Conservation (phyloP, 2,113 vertebrate genomes). For the Petromus typicus region DNA sequence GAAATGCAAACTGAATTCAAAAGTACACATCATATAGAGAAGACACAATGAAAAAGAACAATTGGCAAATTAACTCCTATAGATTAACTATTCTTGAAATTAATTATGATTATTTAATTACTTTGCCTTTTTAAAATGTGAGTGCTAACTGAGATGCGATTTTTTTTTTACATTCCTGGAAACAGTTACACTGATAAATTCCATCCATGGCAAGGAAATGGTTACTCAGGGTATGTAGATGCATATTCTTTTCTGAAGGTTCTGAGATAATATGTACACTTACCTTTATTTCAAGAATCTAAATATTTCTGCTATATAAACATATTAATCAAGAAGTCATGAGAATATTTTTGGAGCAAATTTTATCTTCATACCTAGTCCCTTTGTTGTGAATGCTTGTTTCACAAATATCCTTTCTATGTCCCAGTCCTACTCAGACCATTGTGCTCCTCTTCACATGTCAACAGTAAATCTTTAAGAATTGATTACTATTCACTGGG, state of each 20-base stretch:
- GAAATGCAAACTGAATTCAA: neutral
- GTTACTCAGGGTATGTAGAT: neutral
- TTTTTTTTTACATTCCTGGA: neutral
- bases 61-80: neutral
- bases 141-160: neutral
- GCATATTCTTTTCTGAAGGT: neutral
- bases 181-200: neutral
- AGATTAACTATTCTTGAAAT: constrained; percentile 52
- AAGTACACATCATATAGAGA: neutral
- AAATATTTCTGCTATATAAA: neutral
- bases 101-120: constrained; percentile 45
- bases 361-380: neutral
- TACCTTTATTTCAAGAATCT: neutral
- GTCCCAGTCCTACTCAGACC: neutral
- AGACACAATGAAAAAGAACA: neutral
- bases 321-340: neutral
- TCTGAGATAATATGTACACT: too few relatives aligned
- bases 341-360: neutral
- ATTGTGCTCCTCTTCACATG: neutral
- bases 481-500: neutral
- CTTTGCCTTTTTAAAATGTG: constrained; percentile 47
- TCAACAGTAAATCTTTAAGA: neutral
- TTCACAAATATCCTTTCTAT: neutral
- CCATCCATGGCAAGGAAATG: neutral
- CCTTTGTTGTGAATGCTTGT: neutral